Conservation (phyloP, 2,888 invertebrate genomes). For the Brenthis hecate region DNA sequence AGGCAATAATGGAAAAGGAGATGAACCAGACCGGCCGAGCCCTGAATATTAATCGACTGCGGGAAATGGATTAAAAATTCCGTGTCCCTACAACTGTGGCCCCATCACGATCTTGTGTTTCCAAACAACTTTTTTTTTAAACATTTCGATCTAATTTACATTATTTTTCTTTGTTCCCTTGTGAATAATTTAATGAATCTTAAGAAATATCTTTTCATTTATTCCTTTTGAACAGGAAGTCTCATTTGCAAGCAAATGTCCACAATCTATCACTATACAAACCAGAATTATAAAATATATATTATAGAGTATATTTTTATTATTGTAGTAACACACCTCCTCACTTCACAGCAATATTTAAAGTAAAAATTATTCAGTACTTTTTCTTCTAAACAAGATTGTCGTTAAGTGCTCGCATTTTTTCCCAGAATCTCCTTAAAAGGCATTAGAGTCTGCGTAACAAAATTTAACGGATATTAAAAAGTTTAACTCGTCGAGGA, state of each 20-base stretch:
- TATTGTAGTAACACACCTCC: no score
- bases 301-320: no score
- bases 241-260: slow-evolving; percentile 29
- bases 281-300: background rate
- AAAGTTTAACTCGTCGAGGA: slow-evolving; percentile 79
- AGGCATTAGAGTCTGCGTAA: slow-evolving; percentile 72
- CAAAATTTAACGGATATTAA: slow-evolving; percentile 82
- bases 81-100: slow-evolving; percentile 69
- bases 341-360: background rate
- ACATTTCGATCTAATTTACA: slow-evolving; percentile 75
- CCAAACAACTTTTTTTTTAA: slow-evolving; percentile 78
- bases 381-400: slow-evolving; percentile 42
- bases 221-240: slow-evolving; percentile 38
- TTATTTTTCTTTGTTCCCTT: slow-evolving; percentile 73
- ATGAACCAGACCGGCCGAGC: slow-evolving; percentile 81
- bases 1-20: slow-evolving; percentile 78
- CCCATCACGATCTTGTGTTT: slow-evolving; percentile 72
- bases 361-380: slow-evolving; percentile 9
- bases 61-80: slow-evolving; percentile 83
- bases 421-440: slow-evolving; percentile 58
- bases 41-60: slow-evolving; percentile 81
- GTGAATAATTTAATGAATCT: slow-evolving; percentile 81
- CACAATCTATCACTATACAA: background rate
- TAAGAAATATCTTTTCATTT: slow-evolving; percentile 67
- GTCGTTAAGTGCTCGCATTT: slow-evolving; percentile 45